Conservation (phyloP, 92 coral and sea anemone species). For the Hydrozoanthus gracilis region DNA sequence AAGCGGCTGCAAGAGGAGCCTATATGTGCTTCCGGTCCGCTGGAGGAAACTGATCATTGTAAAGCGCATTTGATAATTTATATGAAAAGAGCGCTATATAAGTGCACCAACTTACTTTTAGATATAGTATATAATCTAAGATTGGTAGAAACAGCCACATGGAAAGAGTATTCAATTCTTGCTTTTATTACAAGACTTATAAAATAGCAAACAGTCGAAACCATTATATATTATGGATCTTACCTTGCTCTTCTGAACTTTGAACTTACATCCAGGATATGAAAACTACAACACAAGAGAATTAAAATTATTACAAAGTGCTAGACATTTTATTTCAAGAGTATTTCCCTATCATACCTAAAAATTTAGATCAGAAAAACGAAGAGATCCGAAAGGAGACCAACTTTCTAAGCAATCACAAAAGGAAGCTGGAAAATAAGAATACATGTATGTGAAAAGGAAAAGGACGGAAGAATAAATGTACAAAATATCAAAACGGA, state of each 20-base stretch:
- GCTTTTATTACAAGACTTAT: no score
- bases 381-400: background rate
- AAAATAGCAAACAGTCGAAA: background rate
- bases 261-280: conserved; percentile 83
- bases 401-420: background rate
- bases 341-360: background rate
- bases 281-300: conserved; percentile 64
- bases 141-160: no score
- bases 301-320: background rate
- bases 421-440: background rate
- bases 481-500: background rate
- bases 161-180: no score
- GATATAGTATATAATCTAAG: no score
- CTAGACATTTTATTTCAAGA: background rate
- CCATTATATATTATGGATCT: background rate
- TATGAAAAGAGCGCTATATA: no score
- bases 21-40: no score
- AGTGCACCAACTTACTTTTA: no score
- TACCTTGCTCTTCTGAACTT: conserved; percentile 97
- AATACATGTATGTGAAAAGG: background rate
- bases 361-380: background rate
- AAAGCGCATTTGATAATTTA: no score
- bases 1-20: no score
- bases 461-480: background rate
- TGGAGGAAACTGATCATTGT: no score